These are phyloP conservation scores for Molanna angustata DNA, from an alignment of 2,888 invertebrate genomes.

Conservation along the genomic window DNA sequence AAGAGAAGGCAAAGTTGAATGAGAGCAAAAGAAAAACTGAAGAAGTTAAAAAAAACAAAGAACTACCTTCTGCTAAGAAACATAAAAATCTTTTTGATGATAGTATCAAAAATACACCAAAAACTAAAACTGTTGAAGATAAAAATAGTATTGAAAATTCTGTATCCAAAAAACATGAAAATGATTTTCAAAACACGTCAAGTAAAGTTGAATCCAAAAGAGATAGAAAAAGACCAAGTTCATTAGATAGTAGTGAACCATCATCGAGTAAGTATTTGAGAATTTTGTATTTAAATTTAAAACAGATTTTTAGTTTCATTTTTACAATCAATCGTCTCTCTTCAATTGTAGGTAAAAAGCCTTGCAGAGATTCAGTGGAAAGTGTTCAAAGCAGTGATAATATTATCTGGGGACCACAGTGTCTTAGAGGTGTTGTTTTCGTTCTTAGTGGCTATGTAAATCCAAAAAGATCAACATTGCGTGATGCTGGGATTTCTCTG, in stretches of 20 bases:
- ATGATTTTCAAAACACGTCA: too few relatives aligned
- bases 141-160: too few relatives aligned
- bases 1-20: slow-evolving; percentile 36
- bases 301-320: too few relatives aligned
- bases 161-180: too few relatives aligned
- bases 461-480: slow-evolving; percentile 67
- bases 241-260: slow-evolving; percentile 1
- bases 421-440: slow-evolving; percentile 64
- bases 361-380: background rate
- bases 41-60: slow-evolving; percentile 1
- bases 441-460: slow-evolving; percentile 88
- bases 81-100: background rate
- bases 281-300: too few relatives aligned
- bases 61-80: background rate
- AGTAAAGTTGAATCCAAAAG: background rate
- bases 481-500: slow-evolving; percentile 68
- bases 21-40: slow-evolving; percentile 20
- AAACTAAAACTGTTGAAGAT: too few relatives aligned
- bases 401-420: slow-evolving; percentile 18
- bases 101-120: too few relatives aligned
- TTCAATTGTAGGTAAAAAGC: slow-evolving; percentile 12
- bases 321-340: too few relatives aligned
- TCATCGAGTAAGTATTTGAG: background rate
- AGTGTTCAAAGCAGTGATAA: slow-evolving; percentile 1
- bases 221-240: background rate